Evolutionary conservation across 2,113 vertebrate species (phyloP), one percentile per base, ranked within the genome.

Genomic region (Physeter macrocephalus): DNA sequence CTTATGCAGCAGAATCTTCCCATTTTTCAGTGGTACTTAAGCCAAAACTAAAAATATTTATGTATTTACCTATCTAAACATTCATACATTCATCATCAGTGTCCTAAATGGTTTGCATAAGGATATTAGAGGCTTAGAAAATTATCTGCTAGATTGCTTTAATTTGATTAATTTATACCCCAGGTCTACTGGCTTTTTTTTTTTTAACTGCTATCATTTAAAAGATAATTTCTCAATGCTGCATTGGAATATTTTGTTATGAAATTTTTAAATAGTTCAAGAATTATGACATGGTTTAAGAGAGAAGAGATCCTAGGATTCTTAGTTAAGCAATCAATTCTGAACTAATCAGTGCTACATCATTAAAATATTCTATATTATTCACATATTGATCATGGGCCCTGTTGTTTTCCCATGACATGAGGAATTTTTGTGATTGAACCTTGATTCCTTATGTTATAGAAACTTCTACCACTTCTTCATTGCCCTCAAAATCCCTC

Each of bases 211-310:
- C n/a, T 97, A 1, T 87, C 85, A 85, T 74, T 95, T 96, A 59
- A 94, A 86, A 93, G n/a, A 43, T 89, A 3, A 75, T 81, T 93
- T 96, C 11, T 96, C 41, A 89, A 9, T 91, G 43, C 31, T 78
- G 25, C 83, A 13, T 91, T 95, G 62, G 61, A 90, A n/a, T 86
- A 83, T 59, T 96, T 90, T 69, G 27, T 89, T 90, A 78, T 27
- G 78, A 96, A 94, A 43, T 67, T 92, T 90, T 43, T 43, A 86
- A 86, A 89, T 93, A 90, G 93, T 90, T 90, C 57, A 94, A 62
- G 21, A 92, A 94, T 62, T 96, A 67, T 77, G 61, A 52, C 6
- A 41, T 89, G 6, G 9, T 57, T 94, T 95, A 71, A 85, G n/a
- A 49, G 25, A 93, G 17, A 62, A 31, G 54, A 96, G 62, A 74